phyloP scores from a whole-genome alignment of 1,140 invertebrate species.

The Notospermus geniculatus region DNA sequence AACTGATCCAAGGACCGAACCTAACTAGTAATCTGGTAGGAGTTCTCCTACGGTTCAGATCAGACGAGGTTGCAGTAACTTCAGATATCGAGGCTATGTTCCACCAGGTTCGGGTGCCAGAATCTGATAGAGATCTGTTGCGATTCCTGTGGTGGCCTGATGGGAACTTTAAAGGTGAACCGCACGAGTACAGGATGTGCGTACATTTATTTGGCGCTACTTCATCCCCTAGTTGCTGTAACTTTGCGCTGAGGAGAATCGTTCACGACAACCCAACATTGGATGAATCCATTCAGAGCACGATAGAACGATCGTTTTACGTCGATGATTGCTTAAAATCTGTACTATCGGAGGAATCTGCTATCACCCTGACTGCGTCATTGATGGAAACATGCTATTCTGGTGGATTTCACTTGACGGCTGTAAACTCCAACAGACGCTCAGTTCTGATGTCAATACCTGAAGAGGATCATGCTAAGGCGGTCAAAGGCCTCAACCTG shows the following conservation, averaged over 20 bases:
- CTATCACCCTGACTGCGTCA: slow-evolving; percentile 1
- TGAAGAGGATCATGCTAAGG: background rate
- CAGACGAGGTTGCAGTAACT: slow-evolving; percentile 12
- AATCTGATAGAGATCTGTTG: slow-evolving; percentile 12
- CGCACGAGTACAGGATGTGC: slow-evolving; percentile 18
- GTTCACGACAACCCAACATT: slow-evolving; percentile 9
- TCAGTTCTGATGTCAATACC: slow-evolving; percentile 15
- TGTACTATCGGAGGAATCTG: background rate
- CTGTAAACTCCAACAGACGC: slow-evolving; percentile 10
- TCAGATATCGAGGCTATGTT: no score
- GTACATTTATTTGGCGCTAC: slow-evolving; percentile 23
- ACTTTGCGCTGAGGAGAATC: slow-evolving; percentile 17
- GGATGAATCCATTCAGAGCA: background rate
- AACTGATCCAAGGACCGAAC: slow-evolving; percentile 37
- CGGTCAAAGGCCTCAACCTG: background rate
- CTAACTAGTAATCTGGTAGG: slow-evolving; percentile 25
- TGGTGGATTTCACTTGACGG: slow-evolving; percentile 21
- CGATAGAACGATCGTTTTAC: slow-evolving; percentile 21
- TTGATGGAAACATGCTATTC: background rate
- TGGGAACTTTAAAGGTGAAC: slow-evolving; percentile 7
- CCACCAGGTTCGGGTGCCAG: slow-evolving; percentile 17
- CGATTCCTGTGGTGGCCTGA: slow-evolving; percentile 20
- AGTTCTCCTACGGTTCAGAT: slow-evolving; percentile 18
- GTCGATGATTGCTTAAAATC: slow-evolving; percentile 23
- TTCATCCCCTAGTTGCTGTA: slow-evolving; percentile 17